phyloP scores from a whole-genome alignment of 2,888 invertebrate species.

The Drosophila nigricruria region DNA sequence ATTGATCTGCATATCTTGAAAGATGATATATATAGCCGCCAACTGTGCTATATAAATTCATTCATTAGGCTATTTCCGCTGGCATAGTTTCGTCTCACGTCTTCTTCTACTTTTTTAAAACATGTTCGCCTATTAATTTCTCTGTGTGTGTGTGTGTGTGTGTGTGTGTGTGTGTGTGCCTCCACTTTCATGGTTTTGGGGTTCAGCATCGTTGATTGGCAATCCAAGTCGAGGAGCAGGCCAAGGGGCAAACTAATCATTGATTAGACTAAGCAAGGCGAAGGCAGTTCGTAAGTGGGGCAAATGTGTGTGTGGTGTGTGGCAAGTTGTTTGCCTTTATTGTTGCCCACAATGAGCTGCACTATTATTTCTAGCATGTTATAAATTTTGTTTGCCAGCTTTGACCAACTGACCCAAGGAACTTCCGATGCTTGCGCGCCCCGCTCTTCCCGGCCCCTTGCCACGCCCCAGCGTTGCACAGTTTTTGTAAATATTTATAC shows the following conservation, averaged over 20 bases:
- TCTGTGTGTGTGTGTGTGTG: constrained; percentile 1
- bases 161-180: constrained; percentile 26
- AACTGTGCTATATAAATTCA: background rate
- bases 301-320: constrained; percentile 21
- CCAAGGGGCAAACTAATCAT: constrained; percentile 65
- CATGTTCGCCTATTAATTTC: constrained; percentile 44
- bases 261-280: constrained; percentile 64
- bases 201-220: constrained; percentile 56
- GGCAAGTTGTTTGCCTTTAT: constrained; percentile 21
- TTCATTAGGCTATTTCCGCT: constrained; percentile 26
- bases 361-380: constrained; percentile 70
- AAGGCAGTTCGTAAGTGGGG: constrained; percentile 50
- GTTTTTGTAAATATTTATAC: constrained; percentile 67
- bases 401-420: constrained; percentile 29
- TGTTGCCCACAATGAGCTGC: constrained; percentile 48
- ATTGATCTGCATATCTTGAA: background rate
- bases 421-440: background rate
- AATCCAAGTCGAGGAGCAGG: constrained; percentile 41
- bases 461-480: background rate
- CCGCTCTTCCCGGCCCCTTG: too few species aligned
- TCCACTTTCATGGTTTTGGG: constrained; percentile 6
- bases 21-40: background rate
- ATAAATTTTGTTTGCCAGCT: constrained; percentile 63
- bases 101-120: background rate
- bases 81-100: constrained; percentile 12